Evolutionary conservation across 2,888 invertebrate genomes (phyloP), one percentile per base, ranked within the genome.

Genomic region (Nemapogon koenigi): DNA sequence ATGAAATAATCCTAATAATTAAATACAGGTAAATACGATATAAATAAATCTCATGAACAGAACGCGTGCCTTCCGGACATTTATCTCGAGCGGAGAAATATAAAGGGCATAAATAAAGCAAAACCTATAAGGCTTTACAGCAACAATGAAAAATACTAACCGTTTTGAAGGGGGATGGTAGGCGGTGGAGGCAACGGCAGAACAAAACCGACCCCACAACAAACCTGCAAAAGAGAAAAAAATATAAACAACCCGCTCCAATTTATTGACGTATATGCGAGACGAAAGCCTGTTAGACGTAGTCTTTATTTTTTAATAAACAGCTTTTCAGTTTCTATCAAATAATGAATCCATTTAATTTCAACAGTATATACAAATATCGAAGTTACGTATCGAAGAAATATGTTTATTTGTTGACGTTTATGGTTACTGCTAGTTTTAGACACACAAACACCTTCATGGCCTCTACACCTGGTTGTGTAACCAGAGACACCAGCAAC

Each of bases 141-240:
- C 69, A 75, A 75, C 76, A 75, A 75, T 75, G 75, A 78, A 76
- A 76, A 76, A 76, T 76, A 76, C 76, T 71, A 65, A 76, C 76
- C 75, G 72, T 71, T 75, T 72, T 68, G 63, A 61, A 52, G 48
- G 48, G 53, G 45, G 28, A 56, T 49, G 47, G 52, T 45, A 53
- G 53, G 38, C 44, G 51, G 49, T 45, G 52, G 49, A 48, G 51
- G 49, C 55, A 55, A 50, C 49, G 52, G 54, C 49, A 51, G 67
- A 67, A 72, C 73, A 75, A 69, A 67, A 66, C 62, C 58, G 62
- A 56, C 59, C 68, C 50, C 65, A 61, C 72, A 67, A 65, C 60
- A 53, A 58, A 76, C 72, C 73, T 57, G 65, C 55, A 65, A 65
- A 57, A 67, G 60, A 66, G 62, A 64, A 70, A 70, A 65, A 67